Base-by-base conservation (phyloP, 2,888 invertebrate genomes). In the Hemaris fuciformis region DNA sequence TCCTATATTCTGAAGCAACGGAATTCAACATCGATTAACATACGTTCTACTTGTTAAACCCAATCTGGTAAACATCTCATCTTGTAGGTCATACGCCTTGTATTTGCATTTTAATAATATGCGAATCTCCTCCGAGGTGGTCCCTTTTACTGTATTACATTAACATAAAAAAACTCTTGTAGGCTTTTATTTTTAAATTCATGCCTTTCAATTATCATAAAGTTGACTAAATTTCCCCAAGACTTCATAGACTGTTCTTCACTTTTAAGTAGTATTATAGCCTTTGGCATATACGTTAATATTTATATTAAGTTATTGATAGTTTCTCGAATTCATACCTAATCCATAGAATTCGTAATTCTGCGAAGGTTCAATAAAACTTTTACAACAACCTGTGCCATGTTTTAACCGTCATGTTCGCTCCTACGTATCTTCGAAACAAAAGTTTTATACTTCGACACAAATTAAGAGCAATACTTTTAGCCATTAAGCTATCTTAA, bases 131-230 rank as follows among this genome's bases (percentile, higher is more conserved):
- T 53, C 18, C 18, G 27, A 27, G 31, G 5, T 31, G 27, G 25
- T 48, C 53, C 53, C 53, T 27, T 31, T 53, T 53, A 27, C 38
- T 38, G 53, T 20, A 27, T 53, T 53, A 31, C 8, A 53, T 53
- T 53, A 31, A 53, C 53, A 53, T 53, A 31, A 53, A 53, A n/a
- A n/a, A 27, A 31, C 18, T 18, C 13, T 27, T 15, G 27, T 53
- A 27, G 31, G 53, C 31, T 18, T 53, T 27, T 18, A 27, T 53
- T 53, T 53, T 3, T 53, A 31, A 31, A 1, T n/a, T 38, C n/a
- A n/a, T n/a, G n/a, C n/a, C n/a, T n/a, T n/a, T n/a, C n/a, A n/a
- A n/a, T n/a, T n/a, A n/a, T n/a, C n/a, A n/a, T n/a, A n/a, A n/a
- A n/a, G n/a, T n/a, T n/a, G n/a, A n/a, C n/a, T n/a, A n/a, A n/a